These are phyloP conservation scores for Phocides pigmalion DNA, from an alignment of 1,140 invertebrate species.

Conservation along the genomic window DNA sequence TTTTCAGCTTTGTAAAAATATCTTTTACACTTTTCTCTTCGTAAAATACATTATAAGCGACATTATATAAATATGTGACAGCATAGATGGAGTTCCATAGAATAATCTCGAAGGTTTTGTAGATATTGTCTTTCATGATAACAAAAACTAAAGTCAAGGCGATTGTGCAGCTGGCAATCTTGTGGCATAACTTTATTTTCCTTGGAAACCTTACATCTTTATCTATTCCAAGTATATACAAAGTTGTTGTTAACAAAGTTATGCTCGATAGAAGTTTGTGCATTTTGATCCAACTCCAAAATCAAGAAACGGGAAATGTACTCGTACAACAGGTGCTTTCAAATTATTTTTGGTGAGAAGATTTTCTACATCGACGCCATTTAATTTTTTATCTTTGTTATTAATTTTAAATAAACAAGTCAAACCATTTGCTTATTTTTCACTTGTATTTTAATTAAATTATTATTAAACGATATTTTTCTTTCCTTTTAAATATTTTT, in stretches of 20 bases:
- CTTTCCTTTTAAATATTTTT: not conserved
- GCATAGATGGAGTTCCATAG: slow-evolving; percentile 12
- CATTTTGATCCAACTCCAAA: not conserved
- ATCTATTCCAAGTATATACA: slow-evolving; percentile 12
- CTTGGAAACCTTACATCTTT: slow-evolving; percentile 2
- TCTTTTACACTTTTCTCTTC: not conserved
- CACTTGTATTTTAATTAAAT: not conserved
- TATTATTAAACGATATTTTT: not conserved
- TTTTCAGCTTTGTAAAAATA: not conserved
- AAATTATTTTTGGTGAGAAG: too few relatives aligned
- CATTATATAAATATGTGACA: not conserved
- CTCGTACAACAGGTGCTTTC: too few relatives aligned
- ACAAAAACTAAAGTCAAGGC: not conserved
- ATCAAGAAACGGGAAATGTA: not conserved
- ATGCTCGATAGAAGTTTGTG: not conserved
- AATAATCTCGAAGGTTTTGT: slow-evolving; percentile 9
- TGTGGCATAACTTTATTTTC: slow-evolving; percentile 5
- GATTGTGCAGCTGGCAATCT: not conserved
- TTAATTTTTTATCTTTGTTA: too few relatives aligned
- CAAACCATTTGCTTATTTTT: too few relatives aligned
- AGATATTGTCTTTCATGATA: slow-evolving; percentile 5
- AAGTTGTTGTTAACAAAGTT: not conserved
- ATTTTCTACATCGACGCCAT: too few relatives aligned
- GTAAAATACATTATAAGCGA: slow-evolving; percentile 1
- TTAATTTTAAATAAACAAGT: too few relatives aligned